Conservation (phyloP, 2,113 vertebrate genomes). For the Ciconia stormi region DNA sequence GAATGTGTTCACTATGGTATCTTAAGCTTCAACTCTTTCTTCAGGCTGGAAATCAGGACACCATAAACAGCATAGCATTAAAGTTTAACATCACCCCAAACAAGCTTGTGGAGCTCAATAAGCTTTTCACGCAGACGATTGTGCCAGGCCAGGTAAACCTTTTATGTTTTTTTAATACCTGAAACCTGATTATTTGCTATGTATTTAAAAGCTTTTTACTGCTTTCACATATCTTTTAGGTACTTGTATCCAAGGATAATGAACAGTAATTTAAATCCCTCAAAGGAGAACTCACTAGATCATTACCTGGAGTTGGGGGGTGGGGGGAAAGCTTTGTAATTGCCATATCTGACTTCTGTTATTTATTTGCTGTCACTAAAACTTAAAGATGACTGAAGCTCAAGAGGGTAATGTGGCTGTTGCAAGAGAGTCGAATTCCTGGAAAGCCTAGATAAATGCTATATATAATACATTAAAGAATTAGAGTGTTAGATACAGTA, state of each 20-base stretch:
- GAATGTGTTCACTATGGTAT: not conserved
- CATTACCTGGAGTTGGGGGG: not conserved
- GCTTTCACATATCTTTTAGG: not conserved
- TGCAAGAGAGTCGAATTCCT: not conserved
- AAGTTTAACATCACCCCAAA: slow-evolving; percentile 96
- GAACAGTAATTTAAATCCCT: not conserved
- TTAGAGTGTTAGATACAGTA: not conserved
- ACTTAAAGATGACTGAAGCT: not conserved
- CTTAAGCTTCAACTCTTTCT: slow-evolving; percentile 36
- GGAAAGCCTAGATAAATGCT: not conserved
- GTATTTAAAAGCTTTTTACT: not conserved
- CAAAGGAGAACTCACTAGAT: not conserved
- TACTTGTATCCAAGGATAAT: not conserved
- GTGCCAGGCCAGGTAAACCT: slow-evolving; percentile 91
- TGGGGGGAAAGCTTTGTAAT: not conserved
- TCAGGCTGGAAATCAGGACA: slow-evolving; percentile 88
- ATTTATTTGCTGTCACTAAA: not conserved
- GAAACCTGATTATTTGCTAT: not conserved
- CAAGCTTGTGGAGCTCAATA: slow-evolving; percentile 94
- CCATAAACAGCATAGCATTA: slow-evolving; percentile 92
- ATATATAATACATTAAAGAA: not conserved
- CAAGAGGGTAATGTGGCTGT: not conserved
- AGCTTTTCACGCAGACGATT: slow-evolving; percentile 90
- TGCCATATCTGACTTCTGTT: not conserved
- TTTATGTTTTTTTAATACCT: not conserved